These are phyloP conservation scores for Melinaea menophilus DNA, from an alignment of 2,888 invertebrate genomes.

Conservation along the genomic window DNA sequence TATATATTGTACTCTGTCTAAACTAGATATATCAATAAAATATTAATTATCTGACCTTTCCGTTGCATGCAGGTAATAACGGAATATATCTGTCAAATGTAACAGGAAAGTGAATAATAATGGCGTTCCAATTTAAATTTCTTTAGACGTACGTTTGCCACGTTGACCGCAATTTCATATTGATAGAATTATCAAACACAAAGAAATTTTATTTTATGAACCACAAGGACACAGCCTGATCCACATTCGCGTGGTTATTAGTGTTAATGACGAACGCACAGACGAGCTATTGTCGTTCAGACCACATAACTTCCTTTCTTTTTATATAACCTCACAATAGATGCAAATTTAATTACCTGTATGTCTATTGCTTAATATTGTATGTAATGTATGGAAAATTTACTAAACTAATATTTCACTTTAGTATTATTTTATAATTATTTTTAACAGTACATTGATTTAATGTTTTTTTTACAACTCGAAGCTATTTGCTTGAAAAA, in stretches of 20 bases:
- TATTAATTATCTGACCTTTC: constrained; percentile 25
- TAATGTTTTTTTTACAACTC: too few species aligned
- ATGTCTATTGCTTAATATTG: too few species aligned
- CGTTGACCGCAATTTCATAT: constrained; percentile 65
- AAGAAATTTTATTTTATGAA: constrained; percentile 53
- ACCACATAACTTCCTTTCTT: constrained; percentile 53
- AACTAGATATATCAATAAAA: constrained; percentile 1
- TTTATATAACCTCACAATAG: constrained; percentile 5
- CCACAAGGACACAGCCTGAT: constrained; percentile 58
- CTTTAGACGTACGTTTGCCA: constrained; percentile 53
- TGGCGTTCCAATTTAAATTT: constrained; percentile 50
- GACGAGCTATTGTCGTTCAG: constrained; percentile 49
- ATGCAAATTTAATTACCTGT: not conserved
- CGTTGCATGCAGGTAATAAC: constrained; percentile 36
- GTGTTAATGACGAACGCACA: constrained; percentile 58
- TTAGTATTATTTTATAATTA: too few species aligned
- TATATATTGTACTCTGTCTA: too few species aligned
- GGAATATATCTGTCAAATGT: constrained; percentile 48
- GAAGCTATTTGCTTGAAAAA: too few species aligned
- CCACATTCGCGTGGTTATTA: constrained; percentile 65
- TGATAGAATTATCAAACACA: constrained; percentile 69
- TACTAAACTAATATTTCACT: too few species aligned
- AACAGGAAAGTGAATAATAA: constrained; percentile 31
- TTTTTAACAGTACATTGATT: too few species aligned
- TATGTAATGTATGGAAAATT: too few species aligned